These are phyloP conservation scores for Coregonus sp. DNA, from an alignment of 2,797 vertebrate species.

Conservation along the genomic window DNA sequence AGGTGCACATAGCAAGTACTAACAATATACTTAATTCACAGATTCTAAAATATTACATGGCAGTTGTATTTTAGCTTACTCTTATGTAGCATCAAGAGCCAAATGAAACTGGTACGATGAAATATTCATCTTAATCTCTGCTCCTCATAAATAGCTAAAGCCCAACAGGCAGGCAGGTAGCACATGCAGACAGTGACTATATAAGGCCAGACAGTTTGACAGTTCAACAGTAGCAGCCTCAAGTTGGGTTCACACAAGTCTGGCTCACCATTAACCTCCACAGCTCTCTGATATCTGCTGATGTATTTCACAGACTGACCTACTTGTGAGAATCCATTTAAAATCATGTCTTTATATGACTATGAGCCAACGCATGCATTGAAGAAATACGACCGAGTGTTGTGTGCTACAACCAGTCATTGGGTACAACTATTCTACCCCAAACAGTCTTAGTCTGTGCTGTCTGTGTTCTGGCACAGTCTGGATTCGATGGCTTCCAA, in stretches of 20 bases:
- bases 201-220: not conserved
- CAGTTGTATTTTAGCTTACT: not conserved
- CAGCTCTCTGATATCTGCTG: not conserved
- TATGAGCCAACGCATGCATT: not conserved
- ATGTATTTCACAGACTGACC: not conserved
- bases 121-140: no score
- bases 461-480: not conserved
- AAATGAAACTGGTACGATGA: not conserved
- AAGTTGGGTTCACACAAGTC: not conserved
- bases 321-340: not conserved
- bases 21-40: not conserved
- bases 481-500: not conserved
- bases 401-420: not conserved
- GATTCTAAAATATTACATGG: not conserved
- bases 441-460: not conserved
- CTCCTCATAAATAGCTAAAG: not conserved
- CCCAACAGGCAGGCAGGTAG: not conserved
- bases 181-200: not conserved
- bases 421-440: not conserved
- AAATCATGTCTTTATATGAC: not conserved
- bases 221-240: not conserved
- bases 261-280: not conserved
- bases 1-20: not conserved
- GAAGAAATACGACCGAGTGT: not conserved
- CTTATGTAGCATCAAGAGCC: not conserved